phyloP scores from a whole-genome alignment of 2,797 vertebrate genomes.

The Limnodromus scolopaceus region DNA sequence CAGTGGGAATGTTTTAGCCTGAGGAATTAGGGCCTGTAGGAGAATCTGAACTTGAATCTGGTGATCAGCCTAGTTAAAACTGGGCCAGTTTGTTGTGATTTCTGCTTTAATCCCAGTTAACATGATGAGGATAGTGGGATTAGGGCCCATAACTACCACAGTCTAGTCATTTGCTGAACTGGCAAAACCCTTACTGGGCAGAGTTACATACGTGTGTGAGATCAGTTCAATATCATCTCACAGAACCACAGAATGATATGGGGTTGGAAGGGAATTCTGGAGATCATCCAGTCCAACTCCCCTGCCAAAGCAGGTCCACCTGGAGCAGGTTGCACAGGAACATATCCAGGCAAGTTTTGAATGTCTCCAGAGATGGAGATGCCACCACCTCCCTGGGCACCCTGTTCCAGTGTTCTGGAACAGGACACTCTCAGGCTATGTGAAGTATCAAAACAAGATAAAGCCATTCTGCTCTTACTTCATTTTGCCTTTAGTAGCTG shows the following conservation, averaged over 20 bases:
- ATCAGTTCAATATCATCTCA: neutral
- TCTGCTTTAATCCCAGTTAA: neutral
- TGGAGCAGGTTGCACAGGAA: too few relatives aligned
- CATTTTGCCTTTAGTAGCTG: neutral
- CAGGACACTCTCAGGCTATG: neutral
- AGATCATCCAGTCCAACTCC: too few relatives aligned
- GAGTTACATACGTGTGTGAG: rapidly evolving
- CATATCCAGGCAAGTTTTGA: too few relatives aligned
- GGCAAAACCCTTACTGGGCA: neutral
- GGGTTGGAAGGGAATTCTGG: too few relatives aligned
- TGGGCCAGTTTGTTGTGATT: neutral
- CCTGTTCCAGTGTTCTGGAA: too few relatives aligned
- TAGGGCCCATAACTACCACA: neutral
- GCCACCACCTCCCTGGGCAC: too few relatives aligned
- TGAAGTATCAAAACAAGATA: neutral
- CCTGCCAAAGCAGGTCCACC: too few relatives aligned
- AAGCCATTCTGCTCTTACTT: neutral
- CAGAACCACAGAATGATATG: too few relatives aligned
- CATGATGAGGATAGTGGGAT: rapidly evolving
- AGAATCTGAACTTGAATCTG: neutral
- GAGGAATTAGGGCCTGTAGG: neutral
- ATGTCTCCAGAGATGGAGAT: too few relatives aligned
- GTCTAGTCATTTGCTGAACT: neutral
- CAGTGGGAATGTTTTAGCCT: neutral
- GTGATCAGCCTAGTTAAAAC: neutral